Percentiles rank a stretch among this genome's conserved stretches.
Evolutionary conservation across 2,797 vertebrate genomes (phyloP).

Genomic region (Aselliscus stoliczkanus): DNA sequence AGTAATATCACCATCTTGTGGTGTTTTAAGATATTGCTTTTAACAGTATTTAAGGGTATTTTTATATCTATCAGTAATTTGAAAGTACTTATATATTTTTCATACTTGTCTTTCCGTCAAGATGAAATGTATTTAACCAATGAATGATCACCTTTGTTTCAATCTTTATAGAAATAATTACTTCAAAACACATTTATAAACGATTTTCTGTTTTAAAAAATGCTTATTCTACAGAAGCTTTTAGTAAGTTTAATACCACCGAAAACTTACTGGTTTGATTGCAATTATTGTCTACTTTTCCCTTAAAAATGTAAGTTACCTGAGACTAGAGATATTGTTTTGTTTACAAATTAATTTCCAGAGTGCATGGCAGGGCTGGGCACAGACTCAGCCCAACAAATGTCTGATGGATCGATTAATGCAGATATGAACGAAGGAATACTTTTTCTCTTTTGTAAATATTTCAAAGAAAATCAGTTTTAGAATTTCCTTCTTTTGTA

Average conservation of each 20-base stretch:
- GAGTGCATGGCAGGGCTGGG: background rate
- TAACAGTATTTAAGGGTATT: background rate
- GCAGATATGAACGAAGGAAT: background rate
- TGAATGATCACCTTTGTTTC: background rate
- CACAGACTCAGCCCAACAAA: background rate
- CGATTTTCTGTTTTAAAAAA: conserved; percentile 2
- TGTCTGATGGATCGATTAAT: background rate
- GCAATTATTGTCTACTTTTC: background rate
- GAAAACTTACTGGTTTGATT: background rate
- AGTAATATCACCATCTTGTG: conserved; percentile 63
- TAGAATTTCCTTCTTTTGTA: background rate
- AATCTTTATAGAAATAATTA: background rate
- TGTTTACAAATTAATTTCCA: background rate
- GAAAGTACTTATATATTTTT: background rate
- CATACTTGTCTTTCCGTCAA: background rate
- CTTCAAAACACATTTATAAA: background rate
- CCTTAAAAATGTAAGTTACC: background rate
- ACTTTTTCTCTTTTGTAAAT: background rate
- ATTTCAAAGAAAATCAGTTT: background rate
- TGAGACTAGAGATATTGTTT: background rate
- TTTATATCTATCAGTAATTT: background rate
- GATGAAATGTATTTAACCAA: background rate
- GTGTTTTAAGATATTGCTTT: conserved; percentile 38
- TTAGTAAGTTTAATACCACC: background rate
- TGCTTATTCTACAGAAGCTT: background rate